These are phyloP conservation scores for Nycteola revayana DNA, from an alignment of 2,888 invertebrate species.

Conservation along the genomic window DNA sequence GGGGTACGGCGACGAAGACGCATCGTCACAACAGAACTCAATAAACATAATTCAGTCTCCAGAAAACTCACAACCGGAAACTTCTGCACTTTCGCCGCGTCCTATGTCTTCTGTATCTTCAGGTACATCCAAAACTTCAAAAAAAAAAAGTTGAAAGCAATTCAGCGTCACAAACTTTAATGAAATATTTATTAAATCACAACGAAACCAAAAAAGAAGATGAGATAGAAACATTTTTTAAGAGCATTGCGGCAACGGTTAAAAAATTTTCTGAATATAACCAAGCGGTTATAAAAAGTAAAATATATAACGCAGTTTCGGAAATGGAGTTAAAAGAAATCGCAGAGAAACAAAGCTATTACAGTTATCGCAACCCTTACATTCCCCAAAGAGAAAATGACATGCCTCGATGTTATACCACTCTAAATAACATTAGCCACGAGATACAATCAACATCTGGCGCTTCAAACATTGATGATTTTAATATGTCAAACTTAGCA, in stretches of 20 bases:
- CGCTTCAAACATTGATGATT: conserved; percentile 15
- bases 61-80: conserved; percentile 20
- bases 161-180: conserved; percentile 21
- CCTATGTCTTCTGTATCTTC: conserved; percentile 24
- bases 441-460: conserved; percentile 15
- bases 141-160: conserved; percentile 16
- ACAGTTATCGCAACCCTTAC: conserved; percentile 17
- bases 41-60: conserved; percentile 21
- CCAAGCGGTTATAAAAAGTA: conserved; percentile 24
- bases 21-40: too few species aligned
- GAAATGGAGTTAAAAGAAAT: conserved; percentile 24
- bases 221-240: conserved; percentile 27
- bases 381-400: conserved; percentile 18
- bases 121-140: conserved; percentile 16
- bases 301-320: conserved; percentile 29
- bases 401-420: conserved; percentile 15
- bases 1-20: too few species aligned
- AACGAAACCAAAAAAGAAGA: conserved; percentile 23
- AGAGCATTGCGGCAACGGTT: conserved; percentile 27
- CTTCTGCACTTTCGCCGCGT: conserved; percentile 21
- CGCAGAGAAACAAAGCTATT: conserved; percentile 16
- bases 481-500: conserved; percentile 15
- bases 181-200: conserved; percentile 24
- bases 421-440: conserved; percentile 15
- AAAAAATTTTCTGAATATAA: conserved; percentile 26